Evolutionary conservation across 2,888 invertebrate genomes (phyloP), one percentile per base, ranked within the genome.

Genomic region (Zeuzera pyrina): DNA sequence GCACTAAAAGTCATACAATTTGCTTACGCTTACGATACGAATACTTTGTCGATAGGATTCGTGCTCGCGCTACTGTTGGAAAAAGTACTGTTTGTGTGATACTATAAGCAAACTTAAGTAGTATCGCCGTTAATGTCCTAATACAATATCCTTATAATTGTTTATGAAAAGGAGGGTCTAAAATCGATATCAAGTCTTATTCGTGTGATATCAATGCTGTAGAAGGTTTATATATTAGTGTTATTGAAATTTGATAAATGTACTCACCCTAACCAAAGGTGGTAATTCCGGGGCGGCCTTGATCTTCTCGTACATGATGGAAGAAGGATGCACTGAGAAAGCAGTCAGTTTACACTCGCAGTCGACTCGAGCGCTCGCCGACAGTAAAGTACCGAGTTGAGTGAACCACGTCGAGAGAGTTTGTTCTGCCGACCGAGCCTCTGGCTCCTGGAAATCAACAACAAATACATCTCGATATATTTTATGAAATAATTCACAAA

Each of bases 301-400:
- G 29, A 92, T 86, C 42, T 76, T 67, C 14, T 86, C 84, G 52
- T 87, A 86, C 64, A 88, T 86, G 7, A 68, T 67, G 19, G 78
- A 70, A 4, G 90, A 87, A 2, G 92, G 92, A 52, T 90, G 87
- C 30, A 92, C 72, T 27, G 91, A 91, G 73, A 92, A 93, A 1
- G 92, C 90, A 0, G 92, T 91, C 23, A 92, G 79, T 0, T 88
- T 71, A 53, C 91, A 92, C 70, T 92, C 92, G 45, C 88, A 83
- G 29, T 86, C 85, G 15, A 91, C 84, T 11, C 88, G 85, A 12
- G 85, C 66, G 52, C 89, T 87, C 33, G 78, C 78, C 12, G 84
- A 68, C 21, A 91, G 73, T 26, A 89, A 63, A 29, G 85, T 76
- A 1, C 90, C 89, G 27, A 92, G 68, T 44, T 87, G 86, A 4